Evolutionary conservation across 2,113 vertebrate genomes (phyloP), one percentile per base, ranked within the genome.

Genomic region (Lamprotornis superbus): DNA sequence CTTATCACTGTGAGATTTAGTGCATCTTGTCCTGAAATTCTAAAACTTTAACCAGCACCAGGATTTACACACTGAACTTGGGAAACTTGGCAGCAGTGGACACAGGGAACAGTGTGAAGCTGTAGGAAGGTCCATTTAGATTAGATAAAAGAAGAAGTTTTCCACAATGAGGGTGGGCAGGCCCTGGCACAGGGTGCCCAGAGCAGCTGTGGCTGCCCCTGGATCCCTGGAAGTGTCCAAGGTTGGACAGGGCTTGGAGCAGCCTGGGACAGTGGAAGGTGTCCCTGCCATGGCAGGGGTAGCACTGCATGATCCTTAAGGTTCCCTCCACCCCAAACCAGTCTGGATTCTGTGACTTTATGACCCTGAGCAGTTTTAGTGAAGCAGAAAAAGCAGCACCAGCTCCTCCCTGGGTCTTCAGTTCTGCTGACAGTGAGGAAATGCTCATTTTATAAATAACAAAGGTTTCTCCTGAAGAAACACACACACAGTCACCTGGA

Each of bases 241-340:
- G 52, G 33, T 0, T 63, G 75, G 56, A 25, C 3, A 2, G 42
- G 17, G 21, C 8, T 13, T 2, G 75, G 67, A 37, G 35, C 42
- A 35, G 0, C 55, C 85, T 73, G 67, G 86, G 31, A 7, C 2
- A 23, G 50, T 10, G 56, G 49, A 0, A 87, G 7, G 10, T 27
- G 86, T 37, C 76, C 67, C 35, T 73, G 76, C 25, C 25, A 15
- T 15, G 67, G 25, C 35, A 22, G 30, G 35, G 25, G 5, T 35
- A 59, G 50, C 0, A 25, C 6, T 37, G 30, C 39, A 0, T 21
- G 46, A 5, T 1, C 13, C 2, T n/a, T 7, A 14, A n/a, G 28
- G 69, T 3, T 10, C 16, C 23, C 18, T 21, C 61, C 87, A 39
- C 4, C 46, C 52, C 78, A 60, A 40, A 18, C 53, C 78, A n/a